These are phyloP conservation scores for Telmatochromis brachygnathus DNA, from an alignment of 2,113 vertebrate genomes.

Conservation along the genomic window DNA sequence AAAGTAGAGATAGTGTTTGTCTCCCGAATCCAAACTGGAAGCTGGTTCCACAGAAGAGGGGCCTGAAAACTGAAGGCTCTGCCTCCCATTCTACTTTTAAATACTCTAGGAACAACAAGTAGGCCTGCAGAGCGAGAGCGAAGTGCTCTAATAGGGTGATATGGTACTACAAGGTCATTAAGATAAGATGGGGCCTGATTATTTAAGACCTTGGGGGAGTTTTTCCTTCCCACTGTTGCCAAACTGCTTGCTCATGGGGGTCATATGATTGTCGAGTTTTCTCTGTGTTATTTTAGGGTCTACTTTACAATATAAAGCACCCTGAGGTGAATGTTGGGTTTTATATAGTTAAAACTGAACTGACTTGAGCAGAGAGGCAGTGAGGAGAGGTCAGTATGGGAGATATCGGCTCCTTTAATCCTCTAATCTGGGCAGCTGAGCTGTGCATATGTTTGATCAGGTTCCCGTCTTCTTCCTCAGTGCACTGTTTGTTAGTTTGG, in stretches of 20 bases:
- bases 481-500: background rate
- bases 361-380: background rate
- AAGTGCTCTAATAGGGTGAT: background rate
- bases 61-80: background rate
- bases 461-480: background rate
- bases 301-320: background rate
- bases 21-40: background rate
- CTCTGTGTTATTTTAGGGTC: background rate
- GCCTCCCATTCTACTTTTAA: background rate
- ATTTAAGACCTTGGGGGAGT: background rate
- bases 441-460: background rate
- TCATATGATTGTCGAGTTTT: background rate
- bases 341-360: rapidly evolving
- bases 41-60: background rate
- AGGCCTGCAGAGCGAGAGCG: rapidly evolving
- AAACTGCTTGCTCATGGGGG: background rate
- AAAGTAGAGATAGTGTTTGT: background rate
- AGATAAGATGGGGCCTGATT: background rate
- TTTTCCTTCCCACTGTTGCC: background rate
- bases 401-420: background rate
- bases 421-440: background rate
- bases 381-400: background rate
- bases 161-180: background rate
- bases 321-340: background rate
- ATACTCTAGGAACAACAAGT: background rate